A percentile compares a stretch with the other conserved stretches of the same genome.
Conservation (phyloP, 35 echinoderm and acorn worm genomes). For the Amphiura filiformis region DNA sequence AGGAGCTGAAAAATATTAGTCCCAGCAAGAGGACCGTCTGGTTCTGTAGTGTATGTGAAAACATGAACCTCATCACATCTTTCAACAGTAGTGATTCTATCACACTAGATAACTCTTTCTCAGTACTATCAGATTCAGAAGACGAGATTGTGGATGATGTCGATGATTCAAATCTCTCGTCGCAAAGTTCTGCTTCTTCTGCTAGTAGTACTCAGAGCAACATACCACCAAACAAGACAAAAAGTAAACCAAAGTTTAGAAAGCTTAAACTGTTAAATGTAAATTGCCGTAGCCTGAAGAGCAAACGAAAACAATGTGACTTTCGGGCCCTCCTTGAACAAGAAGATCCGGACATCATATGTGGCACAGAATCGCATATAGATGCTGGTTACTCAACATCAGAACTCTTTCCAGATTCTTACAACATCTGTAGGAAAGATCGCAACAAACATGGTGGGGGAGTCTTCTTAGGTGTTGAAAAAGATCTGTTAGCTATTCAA, state of each 20-base stretch:
- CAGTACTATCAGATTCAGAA: constrained; percentile 2
- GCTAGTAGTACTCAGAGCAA: too few species aligned
- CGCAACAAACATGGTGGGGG: neutral
- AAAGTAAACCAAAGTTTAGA: neutral
- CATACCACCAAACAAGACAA: neutral
- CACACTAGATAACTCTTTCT: neutral
- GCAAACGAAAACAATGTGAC: constrained; percentile 31
- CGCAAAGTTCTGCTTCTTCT: neutral
- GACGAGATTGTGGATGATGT: neutral
- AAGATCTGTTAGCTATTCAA: constrained; percentile 8
- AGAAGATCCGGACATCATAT: constrained; percentile 21
- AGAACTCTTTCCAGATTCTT: neutral
- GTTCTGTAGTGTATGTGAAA: constrained; percentile 11
- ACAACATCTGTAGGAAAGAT: constrained; percentile 4
- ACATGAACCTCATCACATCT: neutral
- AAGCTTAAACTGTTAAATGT: neutral
- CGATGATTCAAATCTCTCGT: neutral
- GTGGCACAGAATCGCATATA: neutral
- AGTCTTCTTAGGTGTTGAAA: neutral
- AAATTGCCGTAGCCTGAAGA: constrained; percentile 14
- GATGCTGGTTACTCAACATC: neutral
- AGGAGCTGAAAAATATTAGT: neutral
- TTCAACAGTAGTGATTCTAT: neutral
- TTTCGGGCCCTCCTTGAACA: neutral
- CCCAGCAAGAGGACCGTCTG: constrained; percentile 1